phyloP scores from a whole-genome alignment of 2,888 invertebrate species.

The Microctonus hyperodae region DNA sequence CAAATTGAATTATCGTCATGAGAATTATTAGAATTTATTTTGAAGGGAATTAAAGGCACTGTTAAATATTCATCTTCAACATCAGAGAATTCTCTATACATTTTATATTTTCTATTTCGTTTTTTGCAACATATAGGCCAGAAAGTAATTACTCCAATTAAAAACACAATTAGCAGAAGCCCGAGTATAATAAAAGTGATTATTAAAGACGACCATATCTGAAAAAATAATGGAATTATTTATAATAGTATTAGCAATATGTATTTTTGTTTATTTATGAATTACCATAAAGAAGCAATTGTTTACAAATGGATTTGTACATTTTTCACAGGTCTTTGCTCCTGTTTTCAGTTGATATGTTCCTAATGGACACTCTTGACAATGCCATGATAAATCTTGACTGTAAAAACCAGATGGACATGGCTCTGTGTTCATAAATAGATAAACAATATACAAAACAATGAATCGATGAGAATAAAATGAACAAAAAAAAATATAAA shows the following conservation, averaged over 20 bases:
- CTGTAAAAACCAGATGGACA: constrained; percentile 51
- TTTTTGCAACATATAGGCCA: constrained; percentile 42
- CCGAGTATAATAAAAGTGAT: constrained; percentile 40
- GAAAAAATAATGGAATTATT: constrained; percentile 10
- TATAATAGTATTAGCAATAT: no score
- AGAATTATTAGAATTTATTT: constrained; percentile 9
- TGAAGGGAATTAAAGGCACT: neutral
- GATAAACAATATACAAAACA: neutral
- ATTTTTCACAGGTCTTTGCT: constrained; percentile 49
- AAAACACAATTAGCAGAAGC: constrained; percentile 40
- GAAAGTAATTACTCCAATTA: constrained; percentile 40
- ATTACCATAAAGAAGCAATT: constrained; percentile 52
- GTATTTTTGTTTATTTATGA: constrained; percentile 4
- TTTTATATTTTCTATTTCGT: constrained; percentile 21
- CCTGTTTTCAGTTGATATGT: constrained; percentile 52
- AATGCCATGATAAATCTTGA: constrained; percentile 50
- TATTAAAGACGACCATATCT: constrained; percentile 49
- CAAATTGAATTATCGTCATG: constrained; percentile 34
- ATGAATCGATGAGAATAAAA: neutral
- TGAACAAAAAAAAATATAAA: constrained; percentile 20
- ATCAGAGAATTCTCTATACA: neutral
- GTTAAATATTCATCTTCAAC: neutral
- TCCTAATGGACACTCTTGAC: constrained; percentile 51
- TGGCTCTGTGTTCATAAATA: constrained; percentile 45
- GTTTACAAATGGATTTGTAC: constrained; percentile 53